phyloP scores from a whole-genome alignment of 1,140 invertebrate species.

The Bursaphelenchus mucronatus region DNA sequence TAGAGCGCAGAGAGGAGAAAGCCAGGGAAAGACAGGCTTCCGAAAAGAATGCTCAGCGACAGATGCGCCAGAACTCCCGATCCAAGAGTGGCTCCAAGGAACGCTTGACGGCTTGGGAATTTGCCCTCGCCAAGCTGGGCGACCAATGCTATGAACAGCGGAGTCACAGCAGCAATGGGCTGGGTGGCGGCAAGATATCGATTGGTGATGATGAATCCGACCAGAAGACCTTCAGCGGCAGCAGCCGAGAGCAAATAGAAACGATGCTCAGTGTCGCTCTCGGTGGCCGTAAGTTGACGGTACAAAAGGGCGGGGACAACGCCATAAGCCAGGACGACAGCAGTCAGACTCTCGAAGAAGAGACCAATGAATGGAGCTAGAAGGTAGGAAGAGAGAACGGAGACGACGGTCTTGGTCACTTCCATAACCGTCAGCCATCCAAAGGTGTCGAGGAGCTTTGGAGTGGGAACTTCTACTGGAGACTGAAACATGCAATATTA shows the following conservation, averaged over 20 bases:
- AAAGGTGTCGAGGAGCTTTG: slow-evolving; percentile 26
- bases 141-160: slow-evolving; percentile 13
- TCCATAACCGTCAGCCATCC: slow-evolving; percentile 21
- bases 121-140: slow-evolving; percentile 21
- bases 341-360: slow-evolving; percentile 10
- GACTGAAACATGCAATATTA: slow-evolving; percentile 17
- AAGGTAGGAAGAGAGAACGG: slow-evolving; percentile 3
- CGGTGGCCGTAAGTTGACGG: slow-evolving; percentile 18
- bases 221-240: slow-evolving; percentile 21
- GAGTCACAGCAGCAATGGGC: slow-evolving; percentile 27
- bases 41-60: slow-evolving; percentile 1
- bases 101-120: neutral
- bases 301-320: slow-evolving; percentile 16
- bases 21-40: slow-evolving; percentile 6
- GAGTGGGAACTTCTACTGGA: slow-evolving; percentile 12
- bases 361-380: slow-evolving; percentile 24
- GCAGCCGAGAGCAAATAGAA: slow-evolving; percentile 24
- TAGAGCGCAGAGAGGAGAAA: slow-evolving; percentile 11
- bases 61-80: neutral
- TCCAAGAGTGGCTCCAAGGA: slow-evolving; percentile 6
- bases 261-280: neutral
- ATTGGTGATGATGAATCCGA: slow-evolving; percentile 27
- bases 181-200: slow-evolving; percentile 20
- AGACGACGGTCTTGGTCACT: slow-evolving; percentile 19
- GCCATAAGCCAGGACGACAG: slow-evolving; percentile 12